phyloP scores from a whole-genome alignment of 2,113 vertebrate genomes.

The Zapornia atra region DNA sequence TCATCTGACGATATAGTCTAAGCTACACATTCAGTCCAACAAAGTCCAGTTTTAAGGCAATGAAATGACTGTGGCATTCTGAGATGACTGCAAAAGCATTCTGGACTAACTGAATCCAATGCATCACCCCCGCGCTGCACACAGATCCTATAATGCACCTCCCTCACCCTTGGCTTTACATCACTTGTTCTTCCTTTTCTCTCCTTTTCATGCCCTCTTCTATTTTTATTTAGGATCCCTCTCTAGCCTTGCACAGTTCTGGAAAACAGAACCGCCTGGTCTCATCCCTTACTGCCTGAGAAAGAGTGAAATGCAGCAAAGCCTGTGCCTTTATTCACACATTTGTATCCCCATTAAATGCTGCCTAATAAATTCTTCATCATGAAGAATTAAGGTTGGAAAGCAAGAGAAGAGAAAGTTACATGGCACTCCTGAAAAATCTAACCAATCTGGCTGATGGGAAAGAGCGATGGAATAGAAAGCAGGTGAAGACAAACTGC shows the following conservation, averaged over 20 bases:
- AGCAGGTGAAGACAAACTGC: background rate
- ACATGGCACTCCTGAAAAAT: background rate
- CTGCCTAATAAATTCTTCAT: background rate
- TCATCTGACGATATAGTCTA: fast-evolving
- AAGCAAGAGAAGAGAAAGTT: background rate
- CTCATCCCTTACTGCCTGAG: background rate
- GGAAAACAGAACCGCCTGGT: background rate
- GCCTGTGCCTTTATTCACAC: background rate
- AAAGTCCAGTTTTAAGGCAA: background rate
- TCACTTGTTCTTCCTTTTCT: background rate
- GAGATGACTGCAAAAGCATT: background rate
- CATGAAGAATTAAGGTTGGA: background rate
- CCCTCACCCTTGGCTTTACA: background rate
- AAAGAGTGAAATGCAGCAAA: background rate
- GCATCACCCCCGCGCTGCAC: background rate
- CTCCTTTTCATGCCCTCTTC: background rate
- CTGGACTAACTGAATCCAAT: background rate
- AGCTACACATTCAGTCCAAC: background rate
- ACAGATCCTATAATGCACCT: background rate
- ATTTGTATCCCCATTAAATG: background rate
- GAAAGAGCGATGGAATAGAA: background rate
- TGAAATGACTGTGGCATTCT: background rate
- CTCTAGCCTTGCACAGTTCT: background rate
- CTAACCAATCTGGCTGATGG: background rate
- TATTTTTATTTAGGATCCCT: background rate